phyloP scores from a whole-genome alignment of 1,140 invertebrate species.

The Ectropis grisescens region DNA sequence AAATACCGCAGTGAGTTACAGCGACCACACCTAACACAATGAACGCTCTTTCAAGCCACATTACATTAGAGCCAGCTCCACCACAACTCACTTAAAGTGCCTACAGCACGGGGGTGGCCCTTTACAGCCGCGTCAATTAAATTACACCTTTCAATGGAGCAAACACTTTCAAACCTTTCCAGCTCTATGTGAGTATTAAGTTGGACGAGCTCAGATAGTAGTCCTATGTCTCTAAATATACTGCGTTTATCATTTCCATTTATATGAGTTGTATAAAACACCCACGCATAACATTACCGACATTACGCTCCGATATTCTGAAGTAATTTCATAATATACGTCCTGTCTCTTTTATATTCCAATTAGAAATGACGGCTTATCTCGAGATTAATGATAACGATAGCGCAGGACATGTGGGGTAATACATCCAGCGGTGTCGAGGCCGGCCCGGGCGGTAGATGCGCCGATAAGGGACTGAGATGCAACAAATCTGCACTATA shows the following conservation, averaged over 20 bases:
- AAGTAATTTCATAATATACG: slow-evolving; percentile 2
- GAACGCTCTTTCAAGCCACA: too few species aligned
- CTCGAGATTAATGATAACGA: slow-evolving; percentile 40
- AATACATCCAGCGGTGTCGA: slow-evolving; percentile 32
- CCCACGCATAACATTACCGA: background rate
- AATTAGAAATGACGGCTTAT: slow-evolving; percentile 48
- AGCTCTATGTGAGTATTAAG: too few species aligned
- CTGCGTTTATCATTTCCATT: background rate
- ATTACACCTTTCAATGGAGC: too few species aligned
- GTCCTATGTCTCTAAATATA: too few species aligned
- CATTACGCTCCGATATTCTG: background rate
- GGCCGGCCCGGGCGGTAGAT: slow-evolving; percentile 22
- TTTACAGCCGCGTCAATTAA: too few species aligned
- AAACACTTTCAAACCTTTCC: too few species aligned
- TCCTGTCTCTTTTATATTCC: slow-evolving; percentile 31
- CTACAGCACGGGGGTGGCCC: too few species aligned
- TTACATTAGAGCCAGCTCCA: too few species aligned
- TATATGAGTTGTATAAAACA: background rate
- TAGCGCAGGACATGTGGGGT: slow-evolving; percentile 27
- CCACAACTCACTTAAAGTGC: too few species aligned
- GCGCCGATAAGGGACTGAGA: slow-evolving; percentile 23
- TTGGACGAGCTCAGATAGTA: too few species aligned
- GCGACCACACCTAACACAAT: too few species aligned
- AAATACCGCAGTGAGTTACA: too few species aligned
- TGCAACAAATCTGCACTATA: slow-evolving; percentile 39